These are phyloP conservation scores for Procapra przewalskii DNA, from an alignment of 2,113 vertebrate genomes.

Conservation along the genomic window DNA sequence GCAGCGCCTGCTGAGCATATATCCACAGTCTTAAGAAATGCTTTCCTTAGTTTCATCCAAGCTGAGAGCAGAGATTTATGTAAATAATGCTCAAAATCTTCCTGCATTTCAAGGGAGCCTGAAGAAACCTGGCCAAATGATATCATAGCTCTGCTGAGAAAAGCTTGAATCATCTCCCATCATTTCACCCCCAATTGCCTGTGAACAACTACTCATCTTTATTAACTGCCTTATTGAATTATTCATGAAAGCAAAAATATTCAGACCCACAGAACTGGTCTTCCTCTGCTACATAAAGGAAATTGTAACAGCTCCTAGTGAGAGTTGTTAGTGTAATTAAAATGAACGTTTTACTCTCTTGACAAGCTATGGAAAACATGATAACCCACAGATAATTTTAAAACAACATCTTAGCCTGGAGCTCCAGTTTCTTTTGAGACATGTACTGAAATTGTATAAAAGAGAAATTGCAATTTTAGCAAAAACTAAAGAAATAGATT, in stretches of 20 bases:
- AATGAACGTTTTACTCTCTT: background rate
- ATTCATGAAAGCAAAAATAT: slow-evolving; percentile 17
- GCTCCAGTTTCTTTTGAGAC: background rate
- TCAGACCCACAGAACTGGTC: background rate
- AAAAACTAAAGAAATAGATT: slow-evolving; percentile 10
- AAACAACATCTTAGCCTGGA: background rate
- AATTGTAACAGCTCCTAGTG: background rate
- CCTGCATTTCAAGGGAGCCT: background rate
- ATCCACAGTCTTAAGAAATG: background rate
- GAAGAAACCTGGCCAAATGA: slow-evolving; percentile 32
- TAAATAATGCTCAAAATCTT: background rate
- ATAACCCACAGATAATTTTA: background rate
- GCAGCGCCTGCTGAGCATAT: background rate
- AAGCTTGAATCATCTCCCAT: background rate
- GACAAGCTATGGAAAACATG: background rate
- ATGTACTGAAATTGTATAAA: background rate
- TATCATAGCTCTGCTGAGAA: slow-evolving; percentile 10
- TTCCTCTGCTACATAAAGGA: slow-evolving; percentile 4
- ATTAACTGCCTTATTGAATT: slow-evolving; percentile 44
- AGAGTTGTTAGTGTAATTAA: background rate
- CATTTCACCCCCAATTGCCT: background rate
- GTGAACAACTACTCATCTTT: slow-evolving; percentile 36
- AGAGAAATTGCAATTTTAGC: slow-evolving; percentile 20
- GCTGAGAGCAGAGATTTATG: slow-evolving; percentile 8
- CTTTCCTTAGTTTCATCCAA: background rate